Base-by-base conservation (phyloP, 2,113 vertebrate genomes). In the Carassius auratus region DNA sequence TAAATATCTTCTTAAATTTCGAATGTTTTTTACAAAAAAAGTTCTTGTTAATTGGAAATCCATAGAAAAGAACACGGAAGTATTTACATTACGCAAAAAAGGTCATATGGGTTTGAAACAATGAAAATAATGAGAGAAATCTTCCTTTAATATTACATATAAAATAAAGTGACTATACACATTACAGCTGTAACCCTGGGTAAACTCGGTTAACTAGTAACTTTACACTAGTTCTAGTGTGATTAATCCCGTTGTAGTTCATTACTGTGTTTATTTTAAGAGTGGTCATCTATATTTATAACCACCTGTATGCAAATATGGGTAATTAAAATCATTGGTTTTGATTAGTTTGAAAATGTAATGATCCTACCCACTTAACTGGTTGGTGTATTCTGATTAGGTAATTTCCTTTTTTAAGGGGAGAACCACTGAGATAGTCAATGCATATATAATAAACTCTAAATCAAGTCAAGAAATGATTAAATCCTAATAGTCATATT, bases 401-500 rank as follows among this genome's bases (percentile, higher is more conserved):
- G 36, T 38, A 5, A 5, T 4, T 38, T 38, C 3, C 3, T 36
- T 36, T 36, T 36, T 36, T 36, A 38, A 38, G 3, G 36, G 36
- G 36, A 38, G 36, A 38, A 38, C 36, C 36, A 3, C 36, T 38
- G 36, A 38, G 26, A 76, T 26, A 17, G 74, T 76, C 23, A 50
- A 48, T 9, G 45, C 8, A 23, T 14, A 26, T 26, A 26, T 52
- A 76, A 76, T 55, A 33, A 61, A 55, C 50, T 30, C 26, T 3
- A 17, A 14, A 9, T 23, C 23, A 36, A 19, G 12, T 19, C 30
- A 21, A 13, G 21, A 78, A 78, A 59, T 30, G 30, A 33, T n/a
- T 78, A 14, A 61, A 38, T 33, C 50, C 17, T n/a, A 78, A 78
- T 78, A 59, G 57, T 15, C 15, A 76, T 69, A 69, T 69, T 69